Base-by-base conservation (phyloP, 1,140 invertebrate genomes). In the Drosophila grimshawi region DNA sequence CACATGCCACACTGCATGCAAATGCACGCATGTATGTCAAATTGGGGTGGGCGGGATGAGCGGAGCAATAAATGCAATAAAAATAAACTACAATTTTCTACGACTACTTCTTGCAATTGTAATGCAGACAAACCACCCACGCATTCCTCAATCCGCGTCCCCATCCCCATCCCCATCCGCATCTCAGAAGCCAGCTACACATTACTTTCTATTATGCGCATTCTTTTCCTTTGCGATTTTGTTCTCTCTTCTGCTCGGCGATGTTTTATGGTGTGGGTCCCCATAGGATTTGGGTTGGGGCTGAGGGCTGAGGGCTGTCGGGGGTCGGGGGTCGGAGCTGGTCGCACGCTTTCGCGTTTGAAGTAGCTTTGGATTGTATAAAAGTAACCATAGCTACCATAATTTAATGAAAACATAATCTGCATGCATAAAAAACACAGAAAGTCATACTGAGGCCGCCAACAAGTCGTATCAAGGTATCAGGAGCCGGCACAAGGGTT, bases 391-490 rank as follows among this genome's bases (percentile, higher is more conserved):
- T 89, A 89, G 85, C 81, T 85, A 89, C 85, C 69, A 90, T 90
- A 89, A 89, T 89, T 90, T 89, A 89, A 89, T 89, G 85, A 89
- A 89, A 89, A 89, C 85, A 89, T 89, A 89, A 89, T 89, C 86
- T 89, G 78, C 74, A 89, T 81, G 79, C 85, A 79, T 53, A 56
- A 75, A 80, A 80, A 80, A 65, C 74, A 69, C 69, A 62, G 49
- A 69, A 73, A 70, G 33, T 62, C 56, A 66, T 46, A 48, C 33
- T 69, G 57, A 76, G 39, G 19, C 37, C 72, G 51, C 55, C 48
- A 60, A 57, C 48, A 46, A 65, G 71, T 33, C 41, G 61, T 77
- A 35, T 37, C 39, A n/a, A 19, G 39, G 30, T 53, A 49, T 35
- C 29, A 41, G 45, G 32, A 27, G 11, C n/a, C 19, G 35, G 29